Base-by-base conservation (phyloP, 2,797 vertebrate genomes). In the Paedocypris micromegethes region DNA sequence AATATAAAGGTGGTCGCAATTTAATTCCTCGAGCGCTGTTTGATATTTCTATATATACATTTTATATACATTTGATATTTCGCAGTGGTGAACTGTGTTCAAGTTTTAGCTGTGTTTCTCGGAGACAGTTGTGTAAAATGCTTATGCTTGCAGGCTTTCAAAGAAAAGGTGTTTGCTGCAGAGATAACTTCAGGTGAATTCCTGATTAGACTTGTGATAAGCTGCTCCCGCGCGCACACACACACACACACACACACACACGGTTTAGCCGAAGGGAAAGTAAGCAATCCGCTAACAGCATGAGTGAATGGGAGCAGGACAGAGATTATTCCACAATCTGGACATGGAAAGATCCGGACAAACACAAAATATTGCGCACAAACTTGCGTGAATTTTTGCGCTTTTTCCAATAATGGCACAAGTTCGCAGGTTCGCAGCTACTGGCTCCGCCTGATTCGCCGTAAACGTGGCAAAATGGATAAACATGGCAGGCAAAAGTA, bases 251-350 rank as follows among this genome's bases (percentile, higher is more conserved):
- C 9, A 64, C 45, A 63, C 53, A 48, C 53, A 64, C 42, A 46
- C 9, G 40, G 49, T 68, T 68, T 47, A 50, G 61, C 58, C 50
- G 42, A 42, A 71, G 46, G 59, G 64, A 39, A 57, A 57, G 41
- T 72, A 73, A 69, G 59, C 63, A 66, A 47, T 63, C 66, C 45
- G 64, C 47, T 70, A 61, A 71, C 38, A 55, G 63, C 49, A 70
- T 37, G 57, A 68, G 62, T 60, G 56, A 65, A 73, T 66, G 51
- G 67, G 64, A 45, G 64, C 42, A 72, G 62, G 59, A 63, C 57
- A 5, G 46, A 61, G 64, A 66, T 73, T 78, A 78, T 57, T 75
- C 51, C 56, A 64, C 64, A 75, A 75, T 70, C 76, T 70, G 73
- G 64, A 58, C 60, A 72, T 64, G 9, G 39, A 64, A 9, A 68